Conservation (phyloP, 1,140 invertebrate genomes). For the Elysia chlorotica region DNA sequence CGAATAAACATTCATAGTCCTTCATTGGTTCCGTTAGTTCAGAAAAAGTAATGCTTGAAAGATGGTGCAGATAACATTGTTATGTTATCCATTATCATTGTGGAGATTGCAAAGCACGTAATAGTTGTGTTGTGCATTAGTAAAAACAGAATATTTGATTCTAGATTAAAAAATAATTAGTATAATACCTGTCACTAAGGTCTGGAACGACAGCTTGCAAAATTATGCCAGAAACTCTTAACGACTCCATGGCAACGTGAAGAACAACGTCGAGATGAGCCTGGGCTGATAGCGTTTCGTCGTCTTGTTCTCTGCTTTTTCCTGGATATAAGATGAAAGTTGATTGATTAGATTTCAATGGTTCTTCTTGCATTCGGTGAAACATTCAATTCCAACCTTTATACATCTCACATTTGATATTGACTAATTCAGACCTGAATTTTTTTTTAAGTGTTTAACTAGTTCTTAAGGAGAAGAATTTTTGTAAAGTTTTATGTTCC, state of each 20-base stretch:
- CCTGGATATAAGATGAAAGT: no score
- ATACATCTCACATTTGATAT: no score
- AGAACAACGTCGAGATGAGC: constrained; percentile 74
- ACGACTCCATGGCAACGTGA: constrained; percentile 80
- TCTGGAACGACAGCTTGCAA: constrained; percentile 79
- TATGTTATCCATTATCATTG: background rate
- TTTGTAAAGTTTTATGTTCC: no score
- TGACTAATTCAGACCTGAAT: no score
- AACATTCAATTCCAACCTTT: no score
- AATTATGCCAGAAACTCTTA: constrained; percentile 62
- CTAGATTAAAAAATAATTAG: background rate
- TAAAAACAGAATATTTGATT: background rate
- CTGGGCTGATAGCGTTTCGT: no score
- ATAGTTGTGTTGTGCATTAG: background rate
- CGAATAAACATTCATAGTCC: background rate
- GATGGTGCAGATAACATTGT: background rate
- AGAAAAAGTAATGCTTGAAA: background rate
- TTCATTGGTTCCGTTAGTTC: no score
- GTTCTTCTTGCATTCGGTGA: no score
- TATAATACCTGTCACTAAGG: constrained; percentile 61
- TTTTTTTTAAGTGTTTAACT: no score
- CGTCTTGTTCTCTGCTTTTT: no score
- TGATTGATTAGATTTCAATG: no score
- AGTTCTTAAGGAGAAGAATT: no score
- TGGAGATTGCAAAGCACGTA: background rate